Percentiles rank a stretch among this genome's conserved stretches.
Evolutionary conservation across 2,888 invertebrate species (phyloP).

Genomic region (Mesochorus sp.): DNA sequence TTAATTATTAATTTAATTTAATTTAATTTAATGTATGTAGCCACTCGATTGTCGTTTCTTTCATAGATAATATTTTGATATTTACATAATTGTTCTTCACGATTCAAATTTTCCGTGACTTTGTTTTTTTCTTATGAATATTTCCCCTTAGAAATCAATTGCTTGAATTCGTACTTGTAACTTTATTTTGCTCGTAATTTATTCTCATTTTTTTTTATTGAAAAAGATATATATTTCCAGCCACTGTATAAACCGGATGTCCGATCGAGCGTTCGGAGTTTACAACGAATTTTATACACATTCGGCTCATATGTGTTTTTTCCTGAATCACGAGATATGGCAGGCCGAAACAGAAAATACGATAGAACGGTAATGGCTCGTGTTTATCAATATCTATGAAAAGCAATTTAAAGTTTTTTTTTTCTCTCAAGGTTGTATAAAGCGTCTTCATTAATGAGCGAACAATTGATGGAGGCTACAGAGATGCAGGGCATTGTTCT

Average conservation of each 20-base stretch:
- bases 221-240: constrained; percentile 65
- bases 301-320: constrained; percentile 87
- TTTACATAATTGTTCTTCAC: too few species aligned
- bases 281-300: constrained; percentile 87
- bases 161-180: too few species aligned
- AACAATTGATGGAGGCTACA: constrained; percentile 82
- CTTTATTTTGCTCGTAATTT: too few species aligned
- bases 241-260: constrained; percentile 84
- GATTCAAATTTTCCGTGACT: too few species aligned
- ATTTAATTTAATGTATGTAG: too few species aligned
- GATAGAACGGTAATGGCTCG: constrained; percentile 76
- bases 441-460: constrained; percentile 80
- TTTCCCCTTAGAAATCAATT: too few species aligned
- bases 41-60: too few species aligned
- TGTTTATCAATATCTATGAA: background rate
- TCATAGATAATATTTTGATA: too few species aligned
- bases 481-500: constrained; percentile 82
- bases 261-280: constrained; percentile 84
- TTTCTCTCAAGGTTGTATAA: constrained; percentile 71
- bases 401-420: background rate
- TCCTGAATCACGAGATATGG: constrained; percentile 86
- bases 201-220: too few species aligned
- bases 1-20: too few species aligned
- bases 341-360: constrained; percentile 85
- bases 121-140: too few species aligned